These are phyloP conservation scores for Dynastes grantii DNA, from an alignment of 2,888 invertebrate species.

Conservation along the genomic window DNA sequence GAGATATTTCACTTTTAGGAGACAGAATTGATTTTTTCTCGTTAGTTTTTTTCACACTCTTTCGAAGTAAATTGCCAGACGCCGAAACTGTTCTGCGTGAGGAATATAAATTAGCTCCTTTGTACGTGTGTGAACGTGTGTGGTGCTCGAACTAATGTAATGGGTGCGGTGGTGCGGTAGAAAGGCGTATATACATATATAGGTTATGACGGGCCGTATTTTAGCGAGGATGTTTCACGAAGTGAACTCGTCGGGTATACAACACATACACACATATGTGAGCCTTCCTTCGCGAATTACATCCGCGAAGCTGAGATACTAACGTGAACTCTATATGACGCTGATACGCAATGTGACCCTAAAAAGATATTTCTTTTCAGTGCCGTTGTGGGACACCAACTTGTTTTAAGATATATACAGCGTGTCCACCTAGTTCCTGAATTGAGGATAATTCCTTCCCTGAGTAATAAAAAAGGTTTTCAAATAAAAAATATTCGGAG, in stretches of 20 bases:
- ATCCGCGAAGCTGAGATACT: background rate
- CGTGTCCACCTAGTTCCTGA: no score
- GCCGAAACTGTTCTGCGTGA: background rate
- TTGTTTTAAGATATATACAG: no score
- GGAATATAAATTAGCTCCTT: slow-evolving; percentile 21
- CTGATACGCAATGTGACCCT: no score
- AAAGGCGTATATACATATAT: background rate
- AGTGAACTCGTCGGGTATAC: background rate
- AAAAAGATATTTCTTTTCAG: no score
- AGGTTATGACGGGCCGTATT: slow-evolving; percentile 6
- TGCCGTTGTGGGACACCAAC: no score
- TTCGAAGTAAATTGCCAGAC: slow-evolving; percentile 19
- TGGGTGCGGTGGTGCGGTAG: slow-evolving; percentile 1
- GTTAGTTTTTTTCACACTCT: background rate
- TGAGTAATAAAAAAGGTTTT: no score
- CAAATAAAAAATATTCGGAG: no score
- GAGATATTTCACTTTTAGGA: background rate
- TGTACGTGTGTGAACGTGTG: background rate
- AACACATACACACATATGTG: background rate
- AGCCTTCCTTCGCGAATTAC: background rate
- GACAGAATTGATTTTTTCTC: slow-evolving; percentile 7
- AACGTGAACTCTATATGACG: background rate
- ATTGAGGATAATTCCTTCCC: no score
- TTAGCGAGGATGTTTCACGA: slow-evolving; percentile 1
- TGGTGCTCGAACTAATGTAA: slow-evolving; percentile 6